Percentiles rank a stretch among this genome's conserved stretches.
Evolutionary conservation across 2,888 invertebrate genomes (phyloP).

Genomic region (Dolomedes plantarius): DNA sequence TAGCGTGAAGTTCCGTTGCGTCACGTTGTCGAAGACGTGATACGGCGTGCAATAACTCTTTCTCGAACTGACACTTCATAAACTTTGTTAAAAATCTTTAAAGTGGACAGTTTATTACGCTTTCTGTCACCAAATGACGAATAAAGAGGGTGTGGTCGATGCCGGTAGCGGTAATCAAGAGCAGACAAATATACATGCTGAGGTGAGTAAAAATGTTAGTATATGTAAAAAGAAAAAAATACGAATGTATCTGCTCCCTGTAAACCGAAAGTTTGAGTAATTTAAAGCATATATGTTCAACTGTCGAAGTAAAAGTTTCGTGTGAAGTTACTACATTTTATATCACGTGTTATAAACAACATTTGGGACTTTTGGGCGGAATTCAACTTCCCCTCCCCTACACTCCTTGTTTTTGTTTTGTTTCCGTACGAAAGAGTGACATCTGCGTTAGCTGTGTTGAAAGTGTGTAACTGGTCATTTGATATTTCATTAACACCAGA

Average conservation of each 20-base stretch:
- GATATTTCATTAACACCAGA: too few relatives aligned
- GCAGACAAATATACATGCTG: constrained; percentile 41
- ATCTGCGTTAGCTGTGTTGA: background rate
- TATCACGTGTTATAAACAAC: background rate
- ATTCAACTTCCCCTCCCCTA: background rate
- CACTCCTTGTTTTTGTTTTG: constrained; percentile 3
- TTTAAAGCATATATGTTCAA: too few relatives aligned
- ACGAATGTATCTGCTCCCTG: too few relatives aligned
- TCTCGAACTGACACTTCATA: background rate
- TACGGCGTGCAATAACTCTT: background rate
- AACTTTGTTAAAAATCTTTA: background rate
- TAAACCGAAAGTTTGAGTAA: too few relatives aligned
- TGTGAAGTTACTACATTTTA: background rate
- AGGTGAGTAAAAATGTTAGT: constrained; percentile 49
- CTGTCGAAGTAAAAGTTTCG: too few relatives aligned
- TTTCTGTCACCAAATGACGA: constrained; percentile 56
- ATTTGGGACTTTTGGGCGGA: background rate
- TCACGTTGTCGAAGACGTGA: background rate
- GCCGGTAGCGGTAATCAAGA: constrained; percentile 56
- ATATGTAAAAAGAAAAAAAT: too few relatives aligned
- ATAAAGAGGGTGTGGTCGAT: constrained; percentile 71
- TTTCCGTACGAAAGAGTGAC: background rate
- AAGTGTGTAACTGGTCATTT: too few relatives aligned
- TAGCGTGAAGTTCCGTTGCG: background rate
- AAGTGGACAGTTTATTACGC: background rate